phyloP scores from a whole-genome alignment of 2,888 invertebrate species.

The Eristalinus sepulchralis region DNA sequence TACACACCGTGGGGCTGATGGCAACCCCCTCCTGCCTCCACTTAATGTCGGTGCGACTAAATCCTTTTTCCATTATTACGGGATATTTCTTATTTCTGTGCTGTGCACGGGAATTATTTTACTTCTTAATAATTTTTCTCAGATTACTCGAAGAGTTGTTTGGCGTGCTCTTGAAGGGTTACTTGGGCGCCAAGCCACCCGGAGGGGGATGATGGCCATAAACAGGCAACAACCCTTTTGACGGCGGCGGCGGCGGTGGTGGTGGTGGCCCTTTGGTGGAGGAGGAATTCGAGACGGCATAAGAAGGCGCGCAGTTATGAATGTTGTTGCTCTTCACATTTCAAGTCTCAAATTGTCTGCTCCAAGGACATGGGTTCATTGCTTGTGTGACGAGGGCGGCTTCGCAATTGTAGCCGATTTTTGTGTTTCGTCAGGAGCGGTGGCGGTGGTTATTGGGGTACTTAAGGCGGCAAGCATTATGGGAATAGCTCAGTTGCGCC shows the following conservation, averaged over 20 bases:
- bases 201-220: neutral
- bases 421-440: neutral
- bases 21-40: neutral
- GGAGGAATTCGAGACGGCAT: conserved; percentile 47
- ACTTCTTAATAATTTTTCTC: conserved; percentile 70
- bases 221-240: conserved; percentile 48
- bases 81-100: conserved; percentile 74
- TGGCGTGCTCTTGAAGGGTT: conserved; percentile 48
- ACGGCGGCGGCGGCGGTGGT: neutral
- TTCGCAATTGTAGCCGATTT: neutral
- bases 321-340: conserved; percentile 42
- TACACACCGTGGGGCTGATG: conserved; percentile 8
- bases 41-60: conserved; percentile 76
- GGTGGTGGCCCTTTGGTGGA: neutral
- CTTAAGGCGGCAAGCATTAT: conserved; percentile 38
- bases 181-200: neutral
- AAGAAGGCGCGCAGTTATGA: conserved; percentile 48
- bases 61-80: conserved; percentile 81
- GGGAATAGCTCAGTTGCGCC: conserved; percentile 55
- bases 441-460: conserved; percentile 16
- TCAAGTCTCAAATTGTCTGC: conserved; percentile 41
- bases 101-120: conserved; percentile 58
- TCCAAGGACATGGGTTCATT: conserved; percentile 36
- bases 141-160: conserved; percentile 47
- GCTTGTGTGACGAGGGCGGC: conserved; percentile 25